These are phyloP conservation scores for Rhamnusium bicolor DNA, from an alignment of 2,888 invertebrate genomes.

Conservation along the genomic window DNA sequence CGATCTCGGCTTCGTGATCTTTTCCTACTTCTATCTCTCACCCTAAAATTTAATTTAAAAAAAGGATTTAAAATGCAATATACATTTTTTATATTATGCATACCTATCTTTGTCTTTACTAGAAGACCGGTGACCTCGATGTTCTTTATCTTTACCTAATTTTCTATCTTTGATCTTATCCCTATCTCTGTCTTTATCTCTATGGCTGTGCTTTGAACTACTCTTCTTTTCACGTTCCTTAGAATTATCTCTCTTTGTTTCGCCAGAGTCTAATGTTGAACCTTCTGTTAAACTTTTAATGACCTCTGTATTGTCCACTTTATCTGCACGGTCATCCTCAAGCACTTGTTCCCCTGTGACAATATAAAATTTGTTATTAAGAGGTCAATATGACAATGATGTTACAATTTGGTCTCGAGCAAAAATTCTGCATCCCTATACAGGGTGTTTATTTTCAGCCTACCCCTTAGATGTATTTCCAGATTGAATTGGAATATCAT, in stretches of 20 bases:
- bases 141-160: conserved; percentile 57
- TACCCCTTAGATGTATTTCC: no score
- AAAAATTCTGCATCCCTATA: no score
- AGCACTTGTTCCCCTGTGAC: conserved; percentile 73
- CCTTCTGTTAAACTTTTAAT: conserved; percentile 67
- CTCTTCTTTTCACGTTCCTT: conserved; percentile 56
- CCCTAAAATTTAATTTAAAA: conserved; percentile 31
- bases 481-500: no score
- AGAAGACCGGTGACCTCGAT: conserved; percentile 56
- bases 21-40: conserved; percentile 60
- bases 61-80: background rate
- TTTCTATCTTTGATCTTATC: conserved; percentile 50
- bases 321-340: conserved; percentile 76
- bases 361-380: conserved; percentile 15
- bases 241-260: conserved; percentile 48
- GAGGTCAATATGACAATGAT: no score
- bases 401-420: no score
- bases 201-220: conserved; percentile 59
- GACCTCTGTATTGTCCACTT: conserved; percentile 73
- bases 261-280: conserved; percentile 58
- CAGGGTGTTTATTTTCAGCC: no score
- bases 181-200: conserved; percentile 52
- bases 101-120: conserved; percentile 56
- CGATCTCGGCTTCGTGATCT: conserved; percentile 65
- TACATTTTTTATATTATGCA: background rate